Percentiles rank a stretch among this genome's conserved stretches.
Conservation (phyloP, 2,797 vertebrate genomes). For the Buphagus erythrorhynchus region DNA sequence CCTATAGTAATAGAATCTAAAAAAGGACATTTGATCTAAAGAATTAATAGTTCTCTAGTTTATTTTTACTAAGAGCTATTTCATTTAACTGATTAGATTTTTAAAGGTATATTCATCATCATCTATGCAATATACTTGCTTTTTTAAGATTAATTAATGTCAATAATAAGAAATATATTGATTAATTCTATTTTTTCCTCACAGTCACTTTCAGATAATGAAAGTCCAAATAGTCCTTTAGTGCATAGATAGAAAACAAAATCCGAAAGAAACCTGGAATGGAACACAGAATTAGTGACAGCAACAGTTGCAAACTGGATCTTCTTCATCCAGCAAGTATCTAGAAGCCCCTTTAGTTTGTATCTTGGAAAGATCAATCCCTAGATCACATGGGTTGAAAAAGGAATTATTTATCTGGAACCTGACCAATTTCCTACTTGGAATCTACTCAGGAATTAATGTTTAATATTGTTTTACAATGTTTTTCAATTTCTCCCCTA, state of each 20-base stretch:
- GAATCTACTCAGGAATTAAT: background rate
- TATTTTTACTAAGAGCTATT: background rate
- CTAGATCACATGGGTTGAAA: background rate
- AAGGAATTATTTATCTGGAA: background rate
- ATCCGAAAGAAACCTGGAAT: background rate
- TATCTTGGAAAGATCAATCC: background rate
- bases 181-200: background rate
- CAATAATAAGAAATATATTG: background rate
- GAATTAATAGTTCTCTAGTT: background rate
- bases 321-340: background rate
- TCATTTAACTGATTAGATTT: background rate
- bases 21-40: background rate
- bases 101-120: background rate
- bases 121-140: background rate
- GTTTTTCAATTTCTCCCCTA: background rate
- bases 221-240: background rate
- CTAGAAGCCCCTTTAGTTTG: background rate
- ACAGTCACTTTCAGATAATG: background rate
- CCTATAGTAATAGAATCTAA: background rate
- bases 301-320: background rate
- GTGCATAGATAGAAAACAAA: background rate
- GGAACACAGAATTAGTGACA: background rate
- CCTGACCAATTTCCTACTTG: background rate
- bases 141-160: background rate
- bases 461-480: background rate